Conservation (phyloP, 2,113 vertebrate genomes). For the Ovis aries region ARS-UI_Ramb_v3.0 NC_056067.1:12139501-12140000, state of each 20-base stretch:
- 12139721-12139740: neutral
- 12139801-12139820: no score
- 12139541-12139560: no score
- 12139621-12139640: no score
- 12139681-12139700: no score
- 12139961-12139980: neutral
- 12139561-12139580: neutral
- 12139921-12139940: neutral
- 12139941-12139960: neutral
- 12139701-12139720: neutral
- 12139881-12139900: neutral
- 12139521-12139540: neutral
- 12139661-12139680: neutral
- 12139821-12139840: no score
- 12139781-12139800: no score
- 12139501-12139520: no score
- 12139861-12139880: no score
- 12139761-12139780: fast-evolving
- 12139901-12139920: neutral
- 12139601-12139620: neutral
- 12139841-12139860: no score
- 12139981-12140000: fast-evolving
- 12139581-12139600: neutral
- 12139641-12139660: no score
- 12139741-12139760: neutral